These are phyloP conservation scores for Ptilorrhoa leucosticta DNA, from an alignment of 2,113 vertebrate genomes.

Conservation along the genomic window DNA sequence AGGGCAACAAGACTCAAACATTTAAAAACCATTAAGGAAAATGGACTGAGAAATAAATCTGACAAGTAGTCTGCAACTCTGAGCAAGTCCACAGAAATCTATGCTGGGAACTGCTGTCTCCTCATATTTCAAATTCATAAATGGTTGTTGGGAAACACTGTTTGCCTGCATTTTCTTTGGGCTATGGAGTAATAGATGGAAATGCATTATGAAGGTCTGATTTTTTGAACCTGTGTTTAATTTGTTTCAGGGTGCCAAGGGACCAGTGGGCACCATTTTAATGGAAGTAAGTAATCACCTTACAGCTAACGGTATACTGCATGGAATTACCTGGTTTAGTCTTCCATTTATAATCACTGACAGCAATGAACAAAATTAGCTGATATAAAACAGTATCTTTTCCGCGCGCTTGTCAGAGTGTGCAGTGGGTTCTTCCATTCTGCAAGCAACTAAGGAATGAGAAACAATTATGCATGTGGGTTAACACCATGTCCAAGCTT, in stretches of 20 bases:
- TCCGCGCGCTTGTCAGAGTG: neutral
- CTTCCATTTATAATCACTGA: neutral
- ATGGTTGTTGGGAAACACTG: neutral
- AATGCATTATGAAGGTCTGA: neutral
- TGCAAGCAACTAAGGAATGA: neutral
- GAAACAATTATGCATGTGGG: neutral
- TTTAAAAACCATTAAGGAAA: neutral
- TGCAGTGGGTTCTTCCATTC: neutral
- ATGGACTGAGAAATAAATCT: neutral
- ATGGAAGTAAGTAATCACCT: slow-evolving; percentile 73
- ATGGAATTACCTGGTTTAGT: neutral
- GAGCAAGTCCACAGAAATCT: neutral
- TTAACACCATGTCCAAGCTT: neutral
- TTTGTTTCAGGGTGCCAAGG: slow-evolving; percentile 78
- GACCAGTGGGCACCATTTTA: slow-evolving; percentile 54
- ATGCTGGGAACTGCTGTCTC: neutral
- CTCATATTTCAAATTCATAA: neutral
- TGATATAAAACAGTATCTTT: neutral
- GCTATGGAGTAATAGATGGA: neutral
- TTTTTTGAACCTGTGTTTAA: slow-evolving; percentile 1
- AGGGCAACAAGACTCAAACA: neutral
- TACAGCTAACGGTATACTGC: neutral
- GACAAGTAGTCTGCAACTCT: neutral
- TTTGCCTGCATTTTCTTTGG: neutral
- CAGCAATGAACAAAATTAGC: neutral